phyloP scores from a whole-genome alignment of 2,888 invertebrate species.

The Andrena minutula region DNA sequence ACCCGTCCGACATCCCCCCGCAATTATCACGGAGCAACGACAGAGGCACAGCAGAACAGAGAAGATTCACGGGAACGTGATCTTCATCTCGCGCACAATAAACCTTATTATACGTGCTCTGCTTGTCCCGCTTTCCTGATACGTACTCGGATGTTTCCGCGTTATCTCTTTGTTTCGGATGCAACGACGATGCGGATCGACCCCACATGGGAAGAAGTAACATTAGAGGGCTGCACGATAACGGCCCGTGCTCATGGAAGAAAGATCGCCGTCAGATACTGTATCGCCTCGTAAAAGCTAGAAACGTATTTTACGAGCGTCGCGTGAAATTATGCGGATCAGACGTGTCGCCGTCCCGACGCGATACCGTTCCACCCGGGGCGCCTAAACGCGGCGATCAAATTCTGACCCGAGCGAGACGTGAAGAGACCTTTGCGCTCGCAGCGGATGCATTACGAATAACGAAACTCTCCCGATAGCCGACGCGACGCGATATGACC shows the following conservation, averaged over 20 bases:
- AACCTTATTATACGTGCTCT: conserved; percentile 50
- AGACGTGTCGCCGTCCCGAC: conserved; percentile 3
- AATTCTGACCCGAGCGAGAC: background rate
- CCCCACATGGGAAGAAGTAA: background rate
- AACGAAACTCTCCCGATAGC: too few relatives aligned
- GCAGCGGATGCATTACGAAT: too few relatives aligned
- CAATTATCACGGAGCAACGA: conserved; percentile 25
- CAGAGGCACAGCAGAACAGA: background rate
- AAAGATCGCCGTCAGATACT: conserved; percentile 46
- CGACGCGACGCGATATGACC: background rate
- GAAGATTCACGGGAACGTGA: conserved; percentile 11
- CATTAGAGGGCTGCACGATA: conserved; percentile 28
- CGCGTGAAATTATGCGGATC: conserved; percentile 43
- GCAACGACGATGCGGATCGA: conserved; percentile 34
- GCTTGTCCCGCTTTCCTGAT: conserved; percentile 30
- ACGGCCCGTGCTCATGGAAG: conserved; percentile 22
- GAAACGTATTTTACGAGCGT: conserved; percentile 33
- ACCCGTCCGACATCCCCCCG: background rate
- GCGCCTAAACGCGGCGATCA: background rate
- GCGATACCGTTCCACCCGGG: conserved; percentile 1
- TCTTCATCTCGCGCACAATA: conserved; percentile 37
- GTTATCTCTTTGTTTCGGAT: conserved; percentile 45
- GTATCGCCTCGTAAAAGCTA: conserved; percentile 38
- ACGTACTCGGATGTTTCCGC: conserved; percentile 13
- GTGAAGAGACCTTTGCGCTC: background rate